Evolutionary conservation across 2,113 vertebrate genomes (phyloP).

Genomic region (Zingel zingel): DNA sequence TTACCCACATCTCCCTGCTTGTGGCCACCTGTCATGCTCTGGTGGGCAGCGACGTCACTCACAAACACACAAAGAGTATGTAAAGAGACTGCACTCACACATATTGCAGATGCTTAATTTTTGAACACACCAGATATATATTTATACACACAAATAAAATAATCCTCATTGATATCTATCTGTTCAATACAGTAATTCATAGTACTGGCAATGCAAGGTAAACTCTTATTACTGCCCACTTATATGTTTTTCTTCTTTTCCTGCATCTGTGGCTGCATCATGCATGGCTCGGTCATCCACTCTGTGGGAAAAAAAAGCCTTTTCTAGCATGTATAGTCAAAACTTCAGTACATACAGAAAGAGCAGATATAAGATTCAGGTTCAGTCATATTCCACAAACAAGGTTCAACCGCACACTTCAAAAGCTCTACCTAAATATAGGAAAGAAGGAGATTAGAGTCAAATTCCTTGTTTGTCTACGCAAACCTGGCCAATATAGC

Average conservation of each 20-base stretch:
- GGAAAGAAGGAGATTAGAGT: neutral
- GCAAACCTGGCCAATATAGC: no score
- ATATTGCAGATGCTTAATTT: conserved; percentile 20
- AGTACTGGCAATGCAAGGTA: no score
- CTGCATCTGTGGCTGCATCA: neutral
- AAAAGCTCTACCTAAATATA: conserved; percentile 49
- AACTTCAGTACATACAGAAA: neutral
- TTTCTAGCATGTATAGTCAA: neutral
- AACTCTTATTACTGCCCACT: neutral
- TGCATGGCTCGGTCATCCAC: no score
- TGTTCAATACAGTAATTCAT: conserved; percentile 43
- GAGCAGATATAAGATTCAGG: conserved; percentile 12
- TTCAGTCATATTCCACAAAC: conserved; percentile 26
- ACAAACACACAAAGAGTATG: conserved; percentile 10
- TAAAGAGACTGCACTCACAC: neutral
- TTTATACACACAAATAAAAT: neutral
- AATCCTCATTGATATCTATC: neutral
- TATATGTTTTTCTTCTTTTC: neutral
- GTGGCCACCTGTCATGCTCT: conserved; percentile 61
- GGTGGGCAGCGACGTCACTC: conserved; percentile 71
- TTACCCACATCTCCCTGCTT: conserved; percentile 59
- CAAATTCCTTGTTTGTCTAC: no score
- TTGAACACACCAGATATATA: conserved; percentile 26
- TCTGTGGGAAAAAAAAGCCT: neutral
- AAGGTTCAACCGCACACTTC: conserved; percentile 29